Evolutionary conservation across 2,113 vertebrate species (phyloP).

Genomic region (Notarius lentiginosus): DNA sequence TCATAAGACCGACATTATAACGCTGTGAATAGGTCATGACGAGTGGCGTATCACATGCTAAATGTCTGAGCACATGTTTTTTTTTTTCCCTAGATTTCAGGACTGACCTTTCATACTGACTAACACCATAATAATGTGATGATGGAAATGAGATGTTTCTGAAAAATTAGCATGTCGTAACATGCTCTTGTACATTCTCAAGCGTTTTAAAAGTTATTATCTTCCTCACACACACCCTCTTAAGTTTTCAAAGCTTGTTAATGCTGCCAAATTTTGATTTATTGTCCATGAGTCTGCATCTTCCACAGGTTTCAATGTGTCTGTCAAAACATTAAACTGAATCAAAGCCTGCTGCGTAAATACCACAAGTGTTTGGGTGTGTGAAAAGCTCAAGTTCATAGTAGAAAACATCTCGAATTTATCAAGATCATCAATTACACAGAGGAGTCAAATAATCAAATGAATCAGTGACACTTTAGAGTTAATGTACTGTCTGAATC

Average conservation of each 20-base stretch:
- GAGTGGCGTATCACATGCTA: background rate
- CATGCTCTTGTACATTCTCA: background rate
- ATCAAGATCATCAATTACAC: background rate
- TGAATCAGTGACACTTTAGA: background rate
- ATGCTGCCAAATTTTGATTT: background rate
- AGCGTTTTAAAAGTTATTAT: background rate
- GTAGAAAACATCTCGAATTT: background rate
- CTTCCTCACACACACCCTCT: background rate
- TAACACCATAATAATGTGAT: background rate
- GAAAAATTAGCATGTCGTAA: background rate
- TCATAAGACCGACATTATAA: too few relatives aligned
- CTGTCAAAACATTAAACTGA: background rate
- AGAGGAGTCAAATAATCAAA: background rate
- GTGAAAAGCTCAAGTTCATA: background rate
- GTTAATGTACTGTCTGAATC: background rate
- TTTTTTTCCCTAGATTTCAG: background rate
- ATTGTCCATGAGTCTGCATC: background rate
- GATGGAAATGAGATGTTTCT: background rate
- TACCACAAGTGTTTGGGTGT: background rate
- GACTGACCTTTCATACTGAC: background rate
- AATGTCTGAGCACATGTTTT: too few relatives aligned
- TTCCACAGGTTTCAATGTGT: background rate
- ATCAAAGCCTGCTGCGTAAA: background rate
- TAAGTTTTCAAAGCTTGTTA: too few relatives aligned
- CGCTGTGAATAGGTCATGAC: too few relatives aligned